phyloP scores from a whole-genome alignment of 2,113 vertebrate genomes.

The Eudyptes chrysolophus region DNA sequence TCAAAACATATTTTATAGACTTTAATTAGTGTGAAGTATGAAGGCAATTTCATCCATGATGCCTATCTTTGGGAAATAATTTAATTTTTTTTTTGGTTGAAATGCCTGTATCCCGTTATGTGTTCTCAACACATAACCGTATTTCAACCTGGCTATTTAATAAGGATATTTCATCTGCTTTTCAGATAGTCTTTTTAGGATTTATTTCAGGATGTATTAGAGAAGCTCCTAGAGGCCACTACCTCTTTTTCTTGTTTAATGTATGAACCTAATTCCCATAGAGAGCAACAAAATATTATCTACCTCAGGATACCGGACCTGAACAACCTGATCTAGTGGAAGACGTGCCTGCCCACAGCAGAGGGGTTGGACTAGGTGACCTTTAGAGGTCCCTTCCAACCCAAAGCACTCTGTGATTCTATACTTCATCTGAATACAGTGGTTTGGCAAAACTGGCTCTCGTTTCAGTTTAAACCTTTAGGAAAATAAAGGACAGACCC shows the following conservation, averaged over 20 bases:
- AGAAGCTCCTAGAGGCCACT: neutral
- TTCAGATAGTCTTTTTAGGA: neutral
- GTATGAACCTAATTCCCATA: neutral
- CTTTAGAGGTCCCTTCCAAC: neutral
- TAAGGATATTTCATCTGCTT: neutral
- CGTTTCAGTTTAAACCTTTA: neutral
- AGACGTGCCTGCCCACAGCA: neutral
- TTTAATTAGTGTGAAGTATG: neutral
- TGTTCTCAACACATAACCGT: neutral
- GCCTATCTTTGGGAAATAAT: neutral
- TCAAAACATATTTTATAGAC: neutral
- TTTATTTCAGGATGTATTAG: neutral
- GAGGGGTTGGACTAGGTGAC: neutral
- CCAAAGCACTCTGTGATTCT: neutral
- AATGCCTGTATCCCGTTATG: neutral
- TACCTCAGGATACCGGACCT: neutral
- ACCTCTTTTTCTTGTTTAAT: neutral
- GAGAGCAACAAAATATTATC: neutral
- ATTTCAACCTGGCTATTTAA: neutral
- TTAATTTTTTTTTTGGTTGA: neutral
- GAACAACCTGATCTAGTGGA: neutral
- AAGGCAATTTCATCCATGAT: neutral
- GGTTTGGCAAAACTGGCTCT: neutral
- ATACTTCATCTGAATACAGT: accelerated
- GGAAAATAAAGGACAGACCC: neutral